Conservation (phyloP, 1,140 invertebrate genomes). For the Coboldia fuscipes region DNA sequence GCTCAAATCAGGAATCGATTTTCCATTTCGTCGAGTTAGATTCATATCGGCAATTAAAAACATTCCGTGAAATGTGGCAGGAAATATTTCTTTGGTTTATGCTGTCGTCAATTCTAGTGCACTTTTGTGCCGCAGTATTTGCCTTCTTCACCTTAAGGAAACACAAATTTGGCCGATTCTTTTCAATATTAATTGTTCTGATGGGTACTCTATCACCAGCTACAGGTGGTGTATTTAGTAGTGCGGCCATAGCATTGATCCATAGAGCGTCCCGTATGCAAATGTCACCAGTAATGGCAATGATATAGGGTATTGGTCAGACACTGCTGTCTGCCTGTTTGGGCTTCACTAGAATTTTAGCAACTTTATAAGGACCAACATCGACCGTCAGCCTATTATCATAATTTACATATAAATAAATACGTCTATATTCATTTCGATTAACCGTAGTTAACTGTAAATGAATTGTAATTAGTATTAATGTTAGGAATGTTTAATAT, state of each 20-base stretch:
- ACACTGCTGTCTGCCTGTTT: slow-evolving; percentile 71
- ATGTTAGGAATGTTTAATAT: too few relatives aligned
- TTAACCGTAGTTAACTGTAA: too few relatives aligned
- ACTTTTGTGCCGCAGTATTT: slow-evolving; percentile 72
- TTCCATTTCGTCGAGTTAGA: too few relatives aligned
- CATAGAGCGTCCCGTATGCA: slow-evolving; percentile 69
- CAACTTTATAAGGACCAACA: slow-evolving; percentile 80
- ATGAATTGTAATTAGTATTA: too few relatives aligned
- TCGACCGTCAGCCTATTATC: too few relatives aligned
- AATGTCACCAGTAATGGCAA: slow-evolving; percentile 75
- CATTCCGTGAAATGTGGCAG: too few relatives aligned
- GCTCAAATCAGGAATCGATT: too few relatives aligned
- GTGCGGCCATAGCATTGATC: slow-evolving; percentile 83
- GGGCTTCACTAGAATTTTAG: slow-evolving; percentile 79
- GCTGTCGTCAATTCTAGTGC: slow-evolving; percentile 81
- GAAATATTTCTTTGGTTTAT: slow-evolving; percentile 73
- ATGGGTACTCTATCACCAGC: slow-evolving; percentile 73
- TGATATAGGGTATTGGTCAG: slow-evolving; percentile 84
- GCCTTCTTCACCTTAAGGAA: slow-evolving; percentile 75
- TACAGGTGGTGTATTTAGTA: slow-evolving; percentile 71
- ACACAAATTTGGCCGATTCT: slow-evolving; percentile 85
- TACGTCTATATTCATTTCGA: too few relatives aligned
- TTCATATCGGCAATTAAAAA: too few relatives aligned
- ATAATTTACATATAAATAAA: too few relatives aligned
- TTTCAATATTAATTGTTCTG: slow-evolving; percentile 64